Evolutionary conservation across 2,888 invertebrate species (phyloP).

Genomic region (Atethmia centrago): DNA sequence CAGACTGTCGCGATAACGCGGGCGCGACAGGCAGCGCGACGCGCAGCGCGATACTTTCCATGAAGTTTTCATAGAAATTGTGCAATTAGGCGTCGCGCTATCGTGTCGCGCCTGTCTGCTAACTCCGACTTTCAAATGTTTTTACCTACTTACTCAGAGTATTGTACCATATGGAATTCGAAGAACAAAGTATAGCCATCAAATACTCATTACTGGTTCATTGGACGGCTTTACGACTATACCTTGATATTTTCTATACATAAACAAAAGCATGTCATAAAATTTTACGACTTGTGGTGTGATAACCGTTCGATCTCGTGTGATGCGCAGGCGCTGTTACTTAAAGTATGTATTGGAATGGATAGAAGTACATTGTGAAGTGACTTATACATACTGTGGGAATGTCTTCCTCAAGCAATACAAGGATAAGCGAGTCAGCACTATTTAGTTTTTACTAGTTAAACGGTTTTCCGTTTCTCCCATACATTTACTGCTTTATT

Average conservation of each 20-base stretch:
- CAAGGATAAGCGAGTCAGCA: not conserved
- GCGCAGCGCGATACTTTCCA: no score
- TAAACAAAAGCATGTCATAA: slow-evolving; percentile 47
- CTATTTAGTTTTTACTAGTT: no score
- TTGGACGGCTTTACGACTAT: slow-evolving; percentile 3
- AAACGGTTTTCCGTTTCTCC: no score
- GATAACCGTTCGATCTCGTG: slow-evolving; percentile 25
- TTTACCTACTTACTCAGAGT: not conserved
- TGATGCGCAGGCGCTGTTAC: slow-evolving; percentile 6
- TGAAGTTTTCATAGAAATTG: no score
- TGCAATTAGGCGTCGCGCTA: no score
- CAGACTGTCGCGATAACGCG: no score
- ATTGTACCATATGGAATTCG: slow-evolving; percentile 5
- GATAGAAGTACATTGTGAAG: not conserved
- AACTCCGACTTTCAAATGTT: not conserved
- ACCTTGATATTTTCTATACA: slow-evolving; percentile 23
- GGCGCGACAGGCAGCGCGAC: no score
- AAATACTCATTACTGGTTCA: slow-evolving; percentile 48
- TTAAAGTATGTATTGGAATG: not conserved
- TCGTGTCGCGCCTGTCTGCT: no score
- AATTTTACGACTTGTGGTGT: slow-evolving; percentile 49
- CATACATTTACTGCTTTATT: not conserved
- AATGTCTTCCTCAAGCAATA: not conserved
- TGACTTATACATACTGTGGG: not conserved
- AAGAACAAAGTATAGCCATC: slow-evolving; percentile 20